phyloP scores from a whole-genome alignment of 2,888 invertebrate species.

The Melinopterus prodromus region DNA sequence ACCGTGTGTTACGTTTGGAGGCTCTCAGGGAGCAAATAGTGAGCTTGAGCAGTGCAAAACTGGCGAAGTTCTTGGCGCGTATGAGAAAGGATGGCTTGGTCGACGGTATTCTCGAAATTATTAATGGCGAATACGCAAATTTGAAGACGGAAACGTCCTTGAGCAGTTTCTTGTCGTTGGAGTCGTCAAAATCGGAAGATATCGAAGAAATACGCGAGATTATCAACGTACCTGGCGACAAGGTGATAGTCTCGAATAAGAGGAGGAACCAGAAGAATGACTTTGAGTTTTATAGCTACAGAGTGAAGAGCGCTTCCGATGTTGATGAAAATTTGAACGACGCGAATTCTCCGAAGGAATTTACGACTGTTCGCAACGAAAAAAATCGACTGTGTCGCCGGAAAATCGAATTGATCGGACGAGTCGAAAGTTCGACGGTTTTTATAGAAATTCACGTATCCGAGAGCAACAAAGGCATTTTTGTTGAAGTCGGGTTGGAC shows the following conservation, averaged over 20 bases:
- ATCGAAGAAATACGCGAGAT: background rate
- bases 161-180: background rate
- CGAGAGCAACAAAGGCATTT: background rate
- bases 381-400: background rate
- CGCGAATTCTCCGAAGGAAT: background rate
- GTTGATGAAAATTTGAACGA: background rate
- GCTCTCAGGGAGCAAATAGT: background rate
- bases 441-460: background rate
- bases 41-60: background rate
- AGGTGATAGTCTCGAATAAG: background rate
- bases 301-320: background rate
- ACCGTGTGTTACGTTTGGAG: background rate
- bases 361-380: background rate
- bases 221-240: background rate
- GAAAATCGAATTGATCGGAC: background rate
- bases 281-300: background rate
- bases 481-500: background rate
- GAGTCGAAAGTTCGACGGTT: background rate
- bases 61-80: background rate
- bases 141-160: background rate
- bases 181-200: background rate
- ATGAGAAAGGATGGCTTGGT: background rate
- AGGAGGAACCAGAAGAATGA: background rate
- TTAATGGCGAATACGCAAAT: background rate
- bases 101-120: background rate